Conservation (phyloP, 2,797 vertebrate species). For the Gadopsis bispinosus region DNA sequence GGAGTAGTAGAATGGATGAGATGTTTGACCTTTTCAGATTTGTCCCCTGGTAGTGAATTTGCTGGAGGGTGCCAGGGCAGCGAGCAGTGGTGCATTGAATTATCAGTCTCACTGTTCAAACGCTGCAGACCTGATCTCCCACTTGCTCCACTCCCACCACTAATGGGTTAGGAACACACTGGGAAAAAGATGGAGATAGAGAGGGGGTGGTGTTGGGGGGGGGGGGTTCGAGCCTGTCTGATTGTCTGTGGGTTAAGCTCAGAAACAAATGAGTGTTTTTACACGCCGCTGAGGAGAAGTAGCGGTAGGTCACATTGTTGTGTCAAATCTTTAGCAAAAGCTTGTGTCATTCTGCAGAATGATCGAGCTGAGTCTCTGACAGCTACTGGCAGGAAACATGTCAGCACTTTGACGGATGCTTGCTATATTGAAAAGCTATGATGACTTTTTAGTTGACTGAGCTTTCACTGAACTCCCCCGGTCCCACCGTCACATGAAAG, state of each 20-base stretch:
- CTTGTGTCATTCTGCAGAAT: conserved; percentile 68
- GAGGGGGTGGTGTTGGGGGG: not conserved
- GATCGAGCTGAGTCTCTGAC: conserved; percentile 75
- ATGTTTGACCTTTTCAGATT: conserved; percentile 85
- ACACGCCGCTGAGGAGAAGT: conserved; percentile 42
- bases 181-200: conserved; percentile 46
- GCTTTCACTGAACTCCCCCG: conserved; percentile 68
- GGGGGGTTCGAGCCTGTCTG: conserved; percentile 42
- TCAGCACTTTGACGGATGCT: conserved; percentile 80
- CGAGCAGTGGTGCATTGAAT: conserved; percentile 79
- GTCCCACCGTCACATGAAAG: conserved; percentile 67
- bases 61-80: conserved; percentile 75
- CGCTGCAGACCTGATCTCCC: conserved; percentile 70
- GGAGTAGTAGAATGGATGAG: conserved; percentile 77
- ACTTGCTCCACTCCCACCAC: conserved; percentile 73
- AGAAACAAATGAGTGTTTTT: conserved; percentile 72
- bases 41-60: conserved; percentile 82
- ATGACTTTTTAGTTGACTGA: conserved; percentile 82
- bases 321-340: conserved; percentile 77
- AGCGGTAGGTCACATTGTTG: conserved; percentile 68
- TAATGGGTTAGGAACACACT: conserved; percentile 77
- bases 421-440: conserved; percentile 75
- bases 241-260: conserved; percentile 71
- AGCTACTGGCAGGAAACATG: conserved; percentile 79
- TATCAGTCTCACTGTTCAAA: conserved; percentile 81